Conservation (phyloP, 2,113 vertebrate species). For the Phylloscopus whistleri region DNA sequence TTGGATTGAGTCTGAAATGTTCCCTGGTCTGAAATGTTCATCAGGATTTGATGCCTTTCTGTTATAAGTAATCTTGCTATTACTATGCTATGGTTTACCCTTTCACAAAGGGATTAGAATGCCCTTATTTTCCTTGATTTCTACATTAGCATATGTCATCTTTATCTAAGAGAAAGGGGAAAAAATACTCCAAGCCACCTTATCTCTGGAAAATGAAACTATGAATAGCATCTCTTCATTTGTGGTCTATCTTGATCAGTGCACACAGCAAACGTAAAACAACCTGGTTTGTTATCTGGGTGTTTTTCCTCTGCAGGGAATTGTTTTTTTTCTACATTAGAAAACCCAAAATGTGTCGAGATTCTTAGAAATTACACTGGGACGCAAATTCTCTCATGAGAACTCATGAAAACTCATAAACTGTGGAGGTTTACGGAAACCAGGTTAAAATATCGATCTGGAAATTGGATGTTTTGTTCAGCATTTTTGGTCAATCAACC, state of each 20-base stretch:
- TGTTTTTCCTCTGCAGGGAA: neutral
- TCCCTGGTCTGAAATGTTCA: neutral
- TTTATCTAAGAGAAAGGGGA: neutral
- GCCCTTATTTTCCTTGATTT: neutral
- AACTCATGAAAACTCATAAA: neutral
- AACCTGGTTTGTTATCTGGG: neutral
- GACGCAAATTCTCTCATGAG: neutral
- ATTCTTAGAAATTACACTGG: neutral
- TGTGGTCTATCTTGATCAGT: neutral
- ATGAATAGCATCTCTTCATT: neutral
- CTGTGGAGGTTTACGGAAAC: neutral
- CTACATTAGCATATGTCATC: neutral
- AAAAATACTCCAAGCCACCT: neutral
- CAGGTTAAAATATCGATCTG: neutral
- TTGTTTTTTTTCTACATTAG: neutral
- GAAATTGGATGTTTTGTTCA: neutral
- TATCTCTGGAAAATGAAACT: conserved; percentile 33
- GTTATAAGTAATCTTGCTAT: neutral
- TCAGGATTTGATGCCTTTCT: neutral
- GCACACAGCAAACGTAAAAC: neutral
- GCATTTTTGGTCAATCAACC: neutral
- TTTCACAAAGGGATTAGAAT: neutral
- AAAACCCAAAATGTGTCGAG: neutral
- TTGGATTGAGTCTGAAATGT: neutral
- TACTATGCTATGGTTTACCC: neutral